A percentile compares a stretch with the other conserved stretches of the same genome.
Evolutionary conservation across 2,113 vertebrate species (phyloP).

Genomic region (cat (Felis catus)): F.catus_Fca126_mat1.0 CM031412.1:149493501-149494000

Average conservation of each 20-base stretch:
- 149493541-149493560: background rate
- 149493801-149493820: background rate
- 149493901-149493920: background rate
- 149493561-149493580: background rate
- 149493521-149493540: background rate
- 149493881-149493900: background rate
- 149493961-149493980: background rate
- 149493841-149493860: background rate
- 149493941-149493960: background rate
- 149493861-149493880: background rate
- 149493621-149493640: background rate
- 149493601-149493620: background rate
- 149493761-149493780: background rate
- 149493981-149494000: background rate
- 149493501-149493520: background rate
- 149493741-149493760: background rate
- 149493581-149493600: background rate
- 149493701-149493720: background rate
- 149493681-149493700: background rate
- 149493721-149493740: background rate
- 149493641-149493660: background rate
- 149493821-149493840: background rate
- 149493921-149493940: background rate
- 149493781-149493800: background rate
- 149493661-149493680: background rate